Conservation (phyloP, 2,797 vertebrate genomes). For the Tamandua tetradactyla region DNA sequence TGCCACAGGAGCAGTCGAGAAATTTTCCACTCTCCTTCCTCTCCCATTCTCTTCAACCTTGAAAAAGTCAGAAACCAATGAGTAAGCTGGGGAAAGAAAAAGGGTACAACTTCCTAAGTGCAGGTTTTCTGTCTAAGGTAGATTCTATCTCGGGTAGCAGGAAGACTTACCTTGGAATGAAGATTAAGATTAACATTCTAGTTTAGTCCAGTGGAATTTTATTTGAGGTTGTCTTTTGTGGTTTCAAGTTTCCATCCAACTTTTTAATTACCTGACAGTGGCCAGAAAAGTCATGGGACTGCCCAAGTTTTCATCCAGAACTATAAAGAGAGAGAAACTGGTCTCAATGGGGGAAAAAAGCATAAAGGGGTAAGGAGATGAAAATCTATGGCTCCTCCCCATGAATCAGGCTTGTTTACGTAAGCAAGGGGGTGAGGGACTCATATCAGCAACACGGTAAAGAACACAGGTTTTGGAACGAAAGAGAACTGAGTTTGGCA, state of each 20-base stretch:
- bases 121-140: neutral
- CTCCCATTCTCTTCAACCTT: neutral
- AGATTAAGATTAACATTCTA: neutral
- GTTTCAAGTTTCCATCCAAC: neutral
- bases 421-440: neutral
- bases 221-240: neutral
- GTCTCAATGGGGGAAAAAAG: neutral
- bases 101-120: neutral
- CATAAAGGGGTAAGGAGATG: neutral
- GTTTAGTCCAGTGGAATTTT: no score
- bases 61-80: neutral
- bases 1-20: neutral
- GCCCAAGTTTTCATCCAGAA: neutral
- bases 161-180: neutral
- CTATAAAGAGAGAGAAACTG: slow-evolving; percentile 15
- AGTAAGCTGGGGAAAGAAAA: neutral
- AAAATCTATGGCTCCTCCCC: neutral
- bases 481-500: neutral
- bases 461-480: neutral
- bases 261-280: neutral
- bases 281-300: neutral
- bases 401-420: neutral
- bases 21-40: neutral
- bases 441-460: neutral
- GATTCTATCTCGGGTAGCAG: neutral